A percentile compares a stretch with the other conserved stretches of the same genome.
phyloP scores from a whole-genome alignment of 1,140 invertebrate genomes.

The Hyles vespertilio region DNA sequence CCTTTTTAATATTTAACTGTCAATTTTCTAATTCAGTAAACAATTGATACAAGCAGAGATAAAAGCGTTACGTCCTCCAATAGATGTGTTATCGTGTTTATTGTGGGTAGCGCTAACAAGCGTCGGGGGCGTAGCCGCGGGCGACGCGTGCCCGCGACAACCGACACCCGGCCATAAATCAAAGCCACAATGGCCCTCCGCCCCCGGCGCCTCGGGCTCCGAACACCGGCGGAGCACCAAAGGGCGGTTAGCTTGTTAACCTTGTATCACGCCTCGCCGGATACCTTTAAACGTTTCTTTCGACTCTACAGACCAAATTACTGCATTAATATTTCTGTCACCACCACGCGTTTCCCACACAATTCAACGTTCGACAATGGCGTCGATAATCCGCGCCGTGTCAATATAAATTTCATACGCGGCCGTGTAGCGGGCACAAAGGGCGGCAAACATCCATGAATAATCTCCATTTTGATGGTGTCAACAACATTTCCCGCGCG shows the following conservation, averaged over 20 bases:
- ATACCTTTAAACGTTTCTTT: slow-evolving; percentile 6
- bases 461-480: slow-evolving; percentile 73
- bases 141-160: slow-evolving; percentile 4
- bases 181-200: neutral
- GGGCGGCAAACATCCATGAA: slow-evolving; percentile 69
- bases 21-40: no score
- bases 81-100: slow-evolving; percentile 4
- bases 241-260: slow-evolving; percentile 53
- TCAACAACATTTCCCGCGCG: slow-evolving; percentile 62
- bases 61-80: neutral
- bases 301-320: slow-evolving; percentile 8
- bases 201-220: slow-evolving; percentile 1
- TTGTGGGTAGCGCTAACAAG: slow-evolving; percentile 3
- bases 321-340: slow-evolving; percentile 71
- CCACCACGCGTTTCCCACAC: slow-evolving; percentile 75
- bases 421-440: slow-evolving; percentile 60
- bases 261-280: slow-evolving; percentile 49
- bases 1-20: no score
- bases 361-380: slow-evolving; percentile 59
- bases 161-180: slow-evolving; percentile 10
- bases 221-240: slow-evolving; percentile 25
- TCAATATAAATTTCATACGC: slow-evolving; percentile 74
- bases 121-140: slow-evolving; percentile 4
- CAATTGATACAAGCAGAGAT: no score
- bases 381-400: slow-evolving; percentile 66